Conservation (phyloP, 2,113 vertebrate genomes). For the Lepidothrix coronata region DNA sequence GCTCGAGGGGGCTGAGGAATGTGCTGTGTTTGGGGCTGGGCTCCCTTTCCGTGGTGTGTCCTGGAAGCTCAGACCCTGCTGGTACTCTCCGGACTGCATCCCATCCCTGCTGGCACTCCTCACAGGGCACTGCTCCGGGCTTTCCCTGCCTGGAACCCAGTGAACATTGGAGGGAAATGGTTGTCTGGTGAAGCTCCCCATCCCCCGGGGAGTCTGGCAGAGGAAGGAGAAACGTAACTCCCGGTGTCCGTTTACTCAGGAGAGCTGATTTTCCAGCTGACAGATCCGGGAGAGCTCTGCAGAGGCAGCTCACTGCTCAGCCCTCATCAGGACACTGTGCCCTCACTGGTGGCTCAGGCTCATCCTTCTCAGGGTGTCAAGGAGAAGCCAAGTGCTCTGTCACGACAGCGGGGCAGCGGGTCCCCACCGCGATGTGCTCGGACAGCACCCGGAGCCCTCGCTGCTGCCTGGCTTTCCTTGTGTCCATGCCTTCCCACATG, state of each 20-base stretch:
- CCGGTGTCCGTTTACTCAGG: rapidly evolving
- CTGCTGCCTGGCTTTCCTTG: rapidly evolving
- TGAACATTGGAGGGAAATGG: neutral
- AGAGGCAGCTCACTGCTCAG: neutral
- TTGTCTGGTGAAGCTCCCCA: neutral
- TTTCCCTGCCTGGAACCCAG: neutral
- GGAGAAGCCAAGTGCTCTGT: neutral
- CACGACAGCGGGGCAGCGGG: rapidly evolving
- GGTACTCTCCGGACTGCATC: neutral
- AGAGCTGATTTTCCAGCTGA: neutral
- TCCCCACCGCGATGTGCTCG: rapidly evolving
- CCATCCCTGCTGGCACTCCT: neutral
- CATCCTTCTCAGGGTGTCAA: neutral
- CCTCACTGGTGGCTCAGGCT: neutral
- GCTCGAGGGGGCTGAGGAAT: neutral
- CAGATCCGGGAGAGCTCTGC: neutral
- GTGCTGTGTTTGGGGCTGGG: neutral
- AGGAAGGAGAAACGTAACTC: rapidly evolving
- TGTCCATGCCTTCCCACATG: rapidly evolving
- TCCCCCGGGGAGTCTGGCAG: neutral
- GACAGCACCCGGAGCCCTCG: neutral
- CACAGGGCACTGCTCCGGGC: rapidly evolving
- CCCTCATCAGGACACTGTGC: neutral
- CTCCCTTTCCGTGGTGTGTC: neutral
- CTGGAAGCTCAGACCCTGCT: neutral